phyloP scores from a whole-genome alignment of 2,888 invertebrate species.

The Eupithecia exiguata region DNA sequence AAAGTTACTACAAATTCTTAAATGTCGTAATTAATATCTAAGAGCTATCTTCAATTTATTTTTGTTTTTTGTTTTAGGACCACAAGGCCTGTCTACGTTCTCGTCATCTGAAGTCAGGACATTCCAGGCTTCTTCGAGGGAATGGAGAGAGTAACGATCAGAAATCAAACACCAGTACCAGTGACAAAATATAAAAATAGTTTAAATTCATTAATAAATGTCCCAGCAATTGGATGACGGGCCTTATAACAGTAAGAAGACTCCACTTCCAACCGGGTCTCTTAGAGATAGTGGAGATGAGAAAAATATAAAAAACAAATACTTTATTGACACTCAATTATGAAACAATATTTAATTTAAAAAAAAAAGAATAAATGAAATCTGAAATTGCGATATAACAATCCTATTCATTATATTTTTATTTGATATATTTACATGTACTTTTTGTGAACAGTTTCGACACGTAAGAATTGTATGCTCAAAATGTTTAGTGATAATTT shows the following conservation, averaged over 20 bases:
- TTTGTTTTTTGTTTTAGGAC: conserved; percentile 59
- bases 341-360: no score
- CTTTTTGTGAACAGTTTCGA: neutral
- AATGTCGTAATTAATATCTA: no score
- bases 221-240: neutral
- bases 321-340: neutral
- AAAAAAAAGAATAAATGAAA: no score
- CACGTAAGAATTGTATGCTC: conserved; percentile 49
- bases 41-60: neutral
- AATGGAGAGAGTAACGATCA: conserved; percentile 70
- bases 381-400: no score
- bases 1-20: neutral
- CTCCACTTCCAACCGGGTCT: neutral
- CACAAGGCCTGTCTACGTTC: conserved; percentile 77
- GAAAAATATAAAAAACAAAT: neutral
- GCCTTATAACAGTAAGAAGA: neutral
- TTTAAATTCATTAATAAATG: neutral
- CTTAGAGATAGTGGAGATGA: neutral
- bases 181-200: conserved; percentile 3
- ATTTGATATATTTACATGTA: neutral
- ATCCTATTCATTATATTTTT: no score
- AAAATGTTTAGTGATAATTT: conserved; percentile 56
- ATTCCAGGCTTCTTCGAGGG: conserved; percentile 78
- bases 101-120: conserved; percentile 81
- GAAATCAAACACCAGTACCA: conserved; percentile 16